These are phyloP conservation scores for Lepidurus arcticus DNA, from an alignment of 1,140 invertebrate species.

Conservation along the genomic window DNA sequence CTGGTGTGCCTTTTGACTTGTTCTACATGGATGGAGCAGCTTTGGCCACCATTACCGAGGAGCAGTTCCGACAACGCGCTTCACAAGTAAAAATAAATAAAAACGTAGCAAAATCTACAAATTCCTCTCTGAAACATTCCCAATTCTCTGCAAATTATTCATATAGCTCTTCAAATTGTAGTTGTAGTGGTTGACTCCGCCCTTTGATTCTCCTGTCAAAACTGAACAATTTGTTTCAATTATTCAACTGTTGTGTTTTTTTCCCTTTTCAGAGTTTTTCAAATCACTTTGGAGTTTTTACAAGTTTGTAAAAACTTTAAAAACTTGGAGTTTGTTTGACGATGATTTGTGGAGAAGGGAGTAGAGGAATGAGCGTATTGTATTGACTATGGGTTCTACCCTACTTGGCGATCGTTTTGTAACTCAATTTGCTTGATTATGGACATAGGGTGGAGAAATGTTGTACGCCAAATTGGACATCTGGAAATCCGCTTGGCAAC, in stretches of 20 bases:
- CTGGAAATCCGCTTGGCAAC: slow-evolving; percentile 70
- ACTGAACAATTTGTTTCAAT: too few relatives aligned
- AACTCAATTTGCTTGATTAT: slow-evolving; percentile 34
- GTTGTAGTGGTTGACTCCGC: too few relatives aligned
- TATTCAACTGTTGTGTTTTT: too few relatives aligned
- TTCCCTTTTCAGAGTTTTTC: too few relatives aligned
- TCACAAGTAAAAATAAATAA: slow-evolving; percentile 58
- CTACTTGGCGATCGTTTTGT: neutral
- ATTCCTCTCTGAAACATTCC: neutral
- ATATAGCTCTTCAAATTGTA: too few relatives aligned
- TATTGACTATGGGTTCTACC: neutral
- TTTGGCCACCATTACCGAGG: slow-evolving; percentile 68
- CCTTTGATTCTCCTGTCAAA: too few relatives aligned
- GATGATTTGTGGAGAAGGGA: too few relatives aligned
- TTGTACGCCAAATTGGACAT: slow-evolving; percentile 83
- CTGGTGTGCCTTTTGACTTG: slow-evolving; percentile 60
- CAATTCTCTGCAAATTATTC: neutral
- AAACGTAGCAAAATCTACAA: too few relatives aligned
- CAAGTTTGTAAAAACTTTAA: too few relatives aligned
- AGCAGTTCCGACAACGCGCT: slow-evolving; percentile 73
- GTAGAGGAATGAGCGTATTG: too few relatives aligned
- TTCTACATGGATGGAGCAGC: slow-evolving; percentile 73
- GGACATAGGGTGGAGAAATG: slow-evolving; percentile 67
- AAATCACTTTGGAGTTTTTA: too few relatives aligned
- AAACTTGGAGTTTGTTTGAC: too few relatives aligned